A percentile compares a stretch with the other conserved stretches of the same genome.
Conservation (phyloP, 2,113 vertebrate genomes). For the Phaetusa simplex region DNA sequence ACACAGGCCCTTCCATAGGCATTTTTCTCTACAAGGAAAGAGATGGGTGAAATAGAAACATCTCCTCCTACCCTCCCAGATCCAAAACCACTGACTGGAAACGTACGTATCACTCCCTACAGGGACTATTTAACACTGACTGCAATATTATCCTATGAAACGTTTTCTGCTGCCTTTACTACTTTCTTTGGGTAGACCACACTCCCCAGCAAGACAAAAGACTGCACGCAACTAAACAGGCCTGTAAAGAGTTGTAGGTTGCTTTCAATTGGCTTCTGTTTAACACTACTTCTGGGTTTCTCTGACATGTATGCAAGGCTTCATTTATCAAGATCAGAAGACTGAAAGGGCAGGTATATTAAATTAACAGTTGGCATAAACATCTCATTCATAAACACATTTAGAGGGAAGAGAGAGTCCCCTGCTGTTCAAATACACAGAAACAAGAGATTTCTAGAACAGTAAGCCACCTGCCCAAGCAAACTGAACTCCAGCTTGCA, state of each 20-base stretch:
- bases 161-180: neutral
- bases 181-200: neutral
- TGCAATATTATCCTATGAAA: neutral
- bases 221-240: neutral
- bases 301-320: neutral
- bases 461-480: neutral
- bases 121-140: neutral
- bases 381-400: neutral
- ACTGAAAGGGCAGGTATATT: neutral
- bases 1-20: neutral
- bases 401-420: neutral
- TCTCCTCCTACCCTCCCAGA: neutral
- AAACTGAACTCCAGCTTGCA: neutral
- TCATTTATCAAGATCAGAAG: neutral
- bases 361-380: neutral
- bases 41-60: neutral
- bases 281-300: neutral
- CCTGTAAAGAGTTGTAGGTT: neutral
- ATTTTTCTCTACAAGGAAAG: neutral
- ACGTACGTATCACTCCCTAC: rapidly evolving
- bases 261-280: neutral
- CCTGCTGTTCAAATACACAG: neutral
- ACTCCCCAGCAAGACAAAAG: neutral
- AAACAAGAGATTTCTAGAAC: neutral
- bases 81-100: neutral